Evolutionary conservation across 2,888 invertebrate species (phyloP).

Genomic region (Serrognathus titanus): DNA sequence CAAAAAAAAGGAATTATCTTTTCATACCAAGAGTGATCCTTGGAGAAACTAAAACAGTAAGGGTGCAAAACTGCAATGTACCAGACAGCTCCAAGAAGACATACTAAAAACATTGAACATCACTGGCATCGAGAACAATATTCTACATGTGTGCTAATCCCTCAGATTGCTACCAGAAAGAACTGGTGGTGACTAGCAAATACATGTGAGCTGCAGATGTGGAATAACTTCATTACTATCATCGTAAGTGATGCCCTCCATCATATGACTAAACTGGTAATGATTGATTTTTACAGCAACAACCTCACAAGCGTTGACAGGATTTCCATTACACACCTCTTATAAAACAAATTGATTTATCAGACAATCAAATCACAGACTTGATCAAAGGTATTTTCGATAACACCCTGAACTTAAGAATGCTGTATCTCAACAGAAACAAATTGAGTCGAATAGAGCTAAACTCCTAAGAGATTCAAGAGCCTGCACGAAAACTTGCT

Average conservation of each 20-base stretch:
- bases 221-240: conserved; percentile 6
- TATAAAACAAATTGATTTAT: conserved; percentile 5
- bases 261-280: not conserved
- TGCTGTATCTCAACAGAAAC: conserved; percentile 15
- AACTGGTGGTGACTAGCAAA: not conserved
- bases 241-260: not conserved
- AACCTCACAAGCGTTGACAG: conserved; percentile 51
- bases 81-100: not conserved
- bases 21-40: too few species aligned
- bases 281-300: conserved; percentile 15
- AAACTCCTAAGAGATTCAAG: conserved; percentile 61
- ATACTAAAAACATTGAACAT: not conserved
- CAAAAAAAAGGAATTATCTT: too few species aligned
- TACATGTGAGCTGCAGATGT: not conserved
- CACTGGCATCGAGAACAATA: not conserved
- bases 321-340: conserved; percentile 41
- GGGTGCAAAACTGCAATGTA: too few species aligned
- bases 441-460: conserved; percentile 58
- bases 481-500: conserved; percentile 62
- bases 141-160: not conserved
- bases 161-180: too few species aligned
- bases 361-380: conserved; percentile 4
- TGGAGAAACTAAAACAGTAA: too few species aligned
- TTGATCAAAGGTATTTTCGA: not conserved
- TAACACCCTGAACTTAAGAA: not conserved